Percentiles rank a stretch among this genome's conserved stretches.
Evolutionary conservation across 2,113 vertebrate species (phyloP).

Genomic region (Axis porcinus): DNA sequence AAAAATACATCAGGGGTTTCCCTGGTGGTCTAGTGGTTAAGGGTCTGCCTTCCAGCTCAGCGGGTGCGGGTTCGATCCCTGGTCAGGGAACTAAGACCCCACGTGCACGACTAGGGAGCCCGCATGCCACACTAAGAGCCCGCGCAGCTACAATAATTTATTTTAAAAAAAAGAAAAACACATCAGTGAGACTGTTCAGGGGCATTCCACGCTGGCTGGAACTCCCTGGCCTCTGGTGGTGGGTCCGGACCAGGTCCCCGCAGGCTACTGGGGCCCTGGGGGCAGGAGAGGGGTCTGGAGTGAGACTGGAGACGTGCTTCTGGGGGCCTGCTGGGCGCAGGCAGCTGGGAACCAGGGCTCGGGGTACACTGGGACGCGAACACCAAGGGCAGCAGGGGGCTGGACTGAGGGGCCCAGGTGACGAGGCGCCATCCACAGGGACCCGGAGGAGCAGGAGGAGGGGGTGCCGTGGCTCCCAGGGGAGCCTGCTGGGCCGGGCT

Average conservation of each 20-base stretch:
- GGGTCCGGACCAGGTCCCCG: background rate
- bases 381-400: background rate
- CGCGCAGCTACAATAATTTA: background rate
- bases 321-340: rapidly evolving
- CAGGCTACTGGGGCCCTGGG: background rate
- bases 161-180: rapidly evolving
- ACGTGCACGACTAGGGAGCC: background rate
- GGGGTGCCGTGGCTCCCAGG: background rate
- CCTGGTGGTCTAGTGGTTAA: background rate
- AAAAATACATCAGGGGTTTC: background rate
- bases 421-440: rapidly evolving
- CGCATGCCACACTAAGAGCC: background rate
- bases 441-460: background rate
- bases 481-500: background rate
- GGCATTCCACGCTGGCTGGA: rapidly evolving
- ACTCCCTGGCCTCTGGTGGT: background rate
- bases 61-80: rapidly evolving
- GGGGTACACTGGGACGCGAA: rapidly evolving
- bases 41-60: background rate
- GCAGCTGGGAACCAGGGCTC: background rate
- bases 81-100: background rate
- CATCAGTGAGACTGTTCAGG: background rate
- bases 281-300: background rate
- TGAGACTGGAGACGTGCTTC: rapidly evolving
- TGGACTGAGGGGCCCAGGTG: background rate